These are phyloP conservation scores for Oscheius sp. DNA, from an alignment of 2,888 invertebrate species.

Conservation along the genomic window DNA sequence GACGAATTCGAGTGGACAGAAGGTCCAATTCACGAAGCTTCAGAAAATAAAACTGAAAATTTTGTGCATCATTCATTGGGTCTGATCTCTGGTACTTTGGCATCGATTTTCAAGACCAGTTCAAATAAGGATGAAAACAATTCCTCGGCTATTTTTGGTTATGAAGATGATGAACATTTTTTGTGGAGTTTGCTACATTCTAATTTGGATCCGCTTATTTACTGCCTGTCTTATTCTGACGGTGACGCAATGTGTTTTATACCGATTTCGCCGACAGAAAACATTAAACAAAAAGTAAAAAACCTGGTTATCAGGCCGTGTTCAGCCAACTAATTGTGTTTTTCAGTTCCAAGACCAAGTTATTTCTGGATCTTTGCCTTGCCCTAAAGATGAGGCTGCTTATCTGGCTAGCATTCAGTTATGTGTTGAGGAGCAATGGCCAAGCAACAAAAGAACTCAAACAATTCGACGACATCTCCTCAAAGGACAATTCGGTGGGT, in stretches of 20 bases:
- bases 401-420: constrained; percentile 77
- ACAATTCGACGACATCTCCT: constrained; percentile 68
- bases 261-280: neutral
- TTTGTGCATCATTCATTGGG: neutral
- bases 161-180: neutral
- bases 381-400: constrained; percentile 77
- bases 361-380: constrained; percentile 76
- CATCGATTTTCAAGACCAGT: neutral
- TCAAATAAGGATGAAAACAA: neutral
- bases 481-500: constrained; percentile 67
- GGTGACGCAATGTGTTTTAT: constrained; percentile 14
- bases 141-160: neutral
- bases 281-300: neutral
- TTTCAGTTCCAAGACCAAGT: constrained; percentile 76
- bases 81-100: neutral
- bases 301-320: constrained; percentile 4
- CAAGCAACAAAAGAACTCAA: constrained; percentile 68
- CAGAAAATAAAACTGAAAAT: neutral
- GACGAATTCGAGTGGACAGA: constrained; percentile 14
- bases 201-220: constrained; percentile 1
- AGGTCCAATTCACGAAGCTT: constrained; percentile 14
- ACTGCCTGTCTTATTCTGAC: constrained; percentile 22
- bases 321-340: too few relatives aligned
- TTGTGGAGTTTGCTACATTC: constrained; percentile 1
- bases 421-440: constrained; percentile 76